A percentile compares a stretch with the other conserved stretches of the same genome.
Evolutionary conservation across 2,888 invertebrate species (phyloP).

Genomic region (Ormia ochracea): DNA sequence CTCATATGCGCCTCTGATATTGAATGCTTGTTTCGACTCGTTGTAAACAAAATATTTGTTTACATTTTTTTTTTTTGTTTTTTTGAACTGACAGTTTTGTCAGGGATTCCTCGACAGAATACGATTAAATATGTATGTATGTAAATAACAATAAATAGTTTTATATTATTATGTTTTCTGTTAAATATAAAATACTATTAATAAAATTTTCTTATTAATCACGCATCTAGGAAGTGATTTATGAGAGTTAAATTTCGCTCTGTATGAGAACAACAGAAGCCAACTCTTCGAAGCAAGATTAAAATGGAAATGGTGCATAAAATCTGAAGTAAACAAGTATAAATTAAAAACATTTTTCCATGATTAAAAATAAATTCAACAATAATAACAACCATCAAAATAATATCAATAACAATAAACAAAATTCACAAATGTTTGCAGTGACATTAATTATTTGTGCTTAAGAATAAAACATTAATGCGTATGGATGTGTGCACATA

Average conservation of each 20-base stretch:
- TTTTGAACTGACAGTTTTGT: slow-evolving; percentile 41
- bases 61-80: slow-evolving; percentile 29
- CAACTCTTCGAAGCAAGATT: slow-evolving; percentile 49
- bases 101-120: slow-evolving; percentile 50
- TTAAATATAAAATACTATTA: slow-evolving; percentile 44
- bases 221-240: slow-evolving; percentile 61
- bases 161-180: background rate
- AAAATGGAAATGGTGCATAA: slow-evolving; percentile 59
- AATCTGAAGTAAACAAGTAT: slow-evolving; percentile 58
- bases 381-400: slow-evolving; percentile 35
- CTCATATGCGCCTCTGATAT: slow-evolving; percentile 12
- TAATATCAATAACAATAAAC: slow-evolving; percentile 33
- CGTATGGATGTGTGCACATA: background rate
- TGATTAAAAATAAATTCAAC: slow-evolving; percentile 43
- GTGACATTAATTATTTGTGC: slow-evolving; percentile 15
- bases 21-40: slow-evolving; percentile 19
- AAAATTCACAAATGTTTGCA: slow-evolving; percentile 32
- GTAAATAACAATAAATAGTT: background rate
- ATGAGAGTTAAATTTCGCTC: slow-evolving; percentile 29
- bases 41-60: slow-evolving; percentile 39
- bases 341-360: slow-evolving; percentile 55
- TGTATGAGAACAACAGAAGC: slow-evolving; percentile 41
- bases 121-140: slow-evolving; percentile 5
- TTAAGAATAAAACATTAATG: background rate
- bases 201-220: slow-evolving; percentile 49